Conservation (phyloP, 1,140 invertebrate species). For the Nilaparvata lugens region DNA sequence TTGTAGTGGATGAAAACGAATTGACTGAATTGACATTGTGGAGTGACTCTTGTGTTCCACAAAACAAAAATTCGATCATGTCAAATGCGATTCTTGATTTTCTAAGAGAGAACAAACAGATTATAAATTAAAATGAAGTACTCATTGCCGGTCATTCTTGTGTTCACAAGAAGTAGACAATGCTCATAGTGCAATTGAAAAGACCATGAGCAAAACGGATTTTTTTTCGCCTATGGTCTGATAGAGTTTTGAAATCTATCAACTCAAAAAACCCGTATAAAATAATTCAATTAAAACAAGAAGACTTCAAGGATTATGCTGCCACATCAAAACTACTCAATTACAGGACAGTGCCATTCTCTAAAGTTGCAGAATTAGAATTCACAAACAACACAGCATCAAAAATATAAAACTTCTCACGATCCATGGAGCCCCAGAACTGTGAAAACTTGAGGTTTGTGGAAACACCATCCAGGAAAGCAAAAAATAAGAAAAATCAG, state of each 20-base stretch:
- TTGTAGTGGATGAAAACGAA: background rate
- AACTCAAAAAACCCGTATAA: no score
- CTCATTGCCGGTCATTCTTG: slow-evolving; percentile 27
- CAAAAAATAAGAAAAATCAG: no score
- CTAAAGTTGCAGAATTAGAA: no score
- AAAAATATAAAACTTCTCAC: no score
- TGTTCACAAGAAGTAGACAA: slow-evolving; percentile 28
- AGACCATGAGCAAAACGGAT: slow-evolving; percentile 15
- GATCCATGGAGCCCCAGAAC: no score
- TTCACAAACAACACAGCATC: no score
- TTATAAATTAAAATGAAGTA: slow-evolving; percentile 25
- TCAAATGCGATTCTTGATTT: slow-evolving; percentile 22
- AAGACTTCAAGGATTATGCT: no score
- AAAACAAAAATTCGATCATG: slow-evolving; percentile 29
- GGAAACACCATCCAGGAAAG: no score
- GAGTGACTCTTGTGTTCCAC: slow-evolving; percentile 28
- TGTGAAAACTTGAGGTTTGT: no score
- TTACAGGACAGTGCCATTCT: no score
- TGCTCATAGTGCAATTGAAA: slow-evolving; percentile 27
- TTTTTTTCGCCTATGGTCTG: slow-evolving; percentile 3
- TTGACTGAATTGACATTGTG: slow-evolving; percentile 7
- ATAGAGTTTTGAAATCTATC: background rate
- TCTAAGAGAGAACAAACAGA: slow-evolving; percentile 18
- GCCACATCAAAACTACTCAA: no score
- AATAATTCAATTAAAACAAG: no score